Evolutionary conservation across 2,113 vertebrate genomes (phyloP), one percentile per base, ranked within the genome.

Genomic region (Grammomys dolichurus): DNA sequence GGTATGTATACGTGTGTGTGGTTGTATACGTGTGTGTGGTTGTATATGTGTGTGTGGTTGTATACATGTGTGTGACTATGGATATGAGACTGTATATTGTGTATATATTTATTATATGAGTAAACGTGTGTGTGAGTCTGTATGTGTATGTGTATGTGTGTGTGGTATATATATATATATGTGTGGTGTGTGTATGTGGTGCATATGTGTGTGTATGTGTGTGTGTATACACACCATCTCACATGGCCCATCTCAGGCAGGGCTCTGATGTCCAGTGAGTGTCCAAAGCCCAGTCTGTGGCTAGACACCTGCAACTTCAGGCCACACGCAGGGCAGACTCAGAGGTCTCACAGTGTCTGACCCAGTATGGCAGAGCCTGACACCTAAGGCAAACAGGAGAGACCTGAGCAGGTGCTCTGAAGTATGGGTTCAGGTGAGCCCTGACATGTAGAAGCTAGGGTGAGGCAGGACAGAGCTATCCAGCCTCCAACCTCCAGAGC

Each of bases 331-430:
- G 56, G 84, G 56, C 5, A 1, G 67, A 20, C 90, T 87, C 75
- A 46, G 65, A 36, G 24, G 65, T 36, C 1, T 0, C 22, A 20
- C 19, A 1, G 65, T 11, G 72, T 87, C 19, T 4, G 36, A 16
- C 20, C 31, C 73, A 1, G 1, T 8, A 1, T 0, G 0, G 1
- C 6, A 9, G 31, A 56, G 40, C 69, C 92, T 69, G 13, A 80
- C 2, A 5, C 3, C 31, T 89, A 20, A 46, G n/a, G n/a, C 1
- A 0, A 31, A 43, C 36, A 3, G 2, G 81, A 11, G 7, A 28
- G 65, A 86, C 13, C 8, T 8, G 40, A n/a, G 40, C 14, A 63
- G 60, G 20, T n/a, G n/a, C 24, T 43, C 28, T 33, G 36, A 48
- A 33, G 16, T 7, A 5, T 2, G 17, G 26, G 13, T 31, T 20